phyloP scores from a whole-genome alignment of 2,113 vertebrate genomes.

The Tylochromis polylepis region DNA sequence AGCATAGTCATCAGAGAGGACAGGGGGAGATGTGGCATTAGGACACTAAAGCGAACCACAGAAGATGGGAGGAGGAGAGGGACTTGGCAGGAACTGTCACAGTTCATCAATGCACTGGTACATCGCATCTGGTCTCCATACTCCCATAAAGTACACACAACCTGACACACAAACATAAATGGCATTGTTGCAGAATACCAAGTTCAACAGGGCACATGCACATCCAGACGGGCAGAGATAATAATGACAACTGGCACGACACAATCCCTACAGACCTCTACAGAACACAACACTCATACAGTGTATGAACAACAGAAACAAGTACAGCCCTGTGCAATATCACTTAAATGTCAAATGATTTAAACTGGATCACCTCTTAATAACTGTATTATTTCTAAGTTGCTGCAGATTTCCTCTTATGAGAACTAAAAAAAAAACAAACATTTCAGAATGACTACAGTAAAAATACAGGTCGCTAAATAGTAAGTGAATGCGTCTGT shows the following conservation, averaged over 20 bases:
- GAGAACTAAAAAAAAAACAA: background rate
- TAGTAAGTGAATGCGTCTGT: background rate
- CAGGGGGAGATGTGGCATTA: background rate
- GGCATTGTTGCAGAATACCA: conserved; percentile 25
- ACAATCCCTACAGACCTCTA: conserved; percentile 35
- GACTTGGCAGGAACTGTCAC: conserved; percentile 61
- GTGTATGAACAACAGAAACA: background rate
- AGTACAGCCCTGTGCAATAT: background rate
- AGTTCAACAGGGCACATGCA: conserved; percentile 2
- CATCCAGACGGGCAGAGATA: conserved; percentile 27
- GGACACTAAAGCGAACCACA: conserved; percentile 21
- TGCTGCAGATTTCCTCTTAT: background rate
- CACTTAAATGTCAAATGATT: background rate
- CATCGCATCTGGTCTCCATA: conserved; percentile 52
- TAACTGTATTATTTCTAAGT: background rate
- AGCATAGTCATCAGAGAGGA: conserved; percentile 12
- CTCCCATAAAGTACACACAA: conserved; percentile 25
- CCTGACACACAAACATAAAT: conserved; percentile 13
- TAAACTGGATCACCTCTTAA: background rate
- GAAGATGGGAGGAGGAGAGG: background rate
- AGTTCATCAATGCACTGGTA: conserved; percentile 57
- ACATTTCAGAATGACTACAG: background rate
- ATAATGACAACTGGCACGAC: conserved; percentile 46
- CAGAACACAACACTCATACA: background rate
- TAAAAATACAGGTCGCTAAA: background rate